Conservation (phyloP, 2,113 vertebrate genomes). For the Sander lucioperca region DNA sequence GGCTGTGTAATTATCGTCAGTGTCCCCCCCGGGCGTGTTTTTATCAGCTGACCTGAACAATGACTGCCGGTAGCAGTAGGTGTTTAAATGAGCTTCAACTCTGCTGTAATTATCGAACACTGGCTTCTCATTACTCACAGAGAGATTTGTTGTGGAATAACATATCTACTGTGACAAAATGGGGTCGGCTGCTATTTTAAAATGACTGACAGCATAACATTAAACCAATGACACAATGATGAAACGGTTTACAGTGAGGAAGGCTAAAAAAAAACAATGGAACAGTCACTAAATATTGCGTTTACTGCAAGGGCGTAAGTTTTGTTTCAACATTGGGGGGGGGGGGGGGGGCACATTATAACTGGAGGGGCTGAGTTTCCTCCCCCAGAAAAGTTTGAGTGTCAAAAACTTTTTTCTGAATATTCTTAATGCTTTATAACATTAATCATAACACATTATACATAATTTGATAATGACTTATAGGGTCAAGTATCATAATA, state of each 20-base stretch:
- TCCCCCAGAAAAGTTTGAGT: too few relatives aligned
- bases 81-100: conserved; percentile 29
- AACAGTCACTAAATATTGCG: not conserved
- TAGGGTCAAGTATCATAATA: too few relatives aligned
- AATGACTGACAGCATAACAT: conserved; percentile 34
- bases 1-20: conserved; percentile 18
- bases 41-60: conserved; percentile 2
- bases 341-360: too few relatives aligned
- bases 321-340: too few relatives aligned
- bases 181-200: conserved; percentile 16
- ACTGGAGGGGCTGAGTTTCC: too few relatives aligned
- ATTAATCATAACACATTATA: too few relatives aligned
- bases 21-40: not conserved
- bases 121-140: not conserved
- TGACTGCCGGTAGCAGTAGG: not conserved
- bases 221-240: not conserved
- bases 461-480: too few relatives aligned
- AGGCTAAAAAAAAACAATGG: too few relatives aligned
- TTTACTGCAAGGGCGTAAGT: not conserved
- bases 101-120: conserved; percentile 18
- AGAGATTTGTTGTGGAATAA: conserved; percentile 24
- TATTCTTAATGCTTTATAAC: too few relatives aligned
- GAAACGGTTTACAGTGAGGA: not conserved
- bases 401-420: too few relatives aligned
- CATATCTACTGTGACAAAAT: conserved; percentile 16